Evolutionary conservation across 2,888 invertebrate species (phyloP).

Genomic region (Melikaiella ostensackeni): DNA sequence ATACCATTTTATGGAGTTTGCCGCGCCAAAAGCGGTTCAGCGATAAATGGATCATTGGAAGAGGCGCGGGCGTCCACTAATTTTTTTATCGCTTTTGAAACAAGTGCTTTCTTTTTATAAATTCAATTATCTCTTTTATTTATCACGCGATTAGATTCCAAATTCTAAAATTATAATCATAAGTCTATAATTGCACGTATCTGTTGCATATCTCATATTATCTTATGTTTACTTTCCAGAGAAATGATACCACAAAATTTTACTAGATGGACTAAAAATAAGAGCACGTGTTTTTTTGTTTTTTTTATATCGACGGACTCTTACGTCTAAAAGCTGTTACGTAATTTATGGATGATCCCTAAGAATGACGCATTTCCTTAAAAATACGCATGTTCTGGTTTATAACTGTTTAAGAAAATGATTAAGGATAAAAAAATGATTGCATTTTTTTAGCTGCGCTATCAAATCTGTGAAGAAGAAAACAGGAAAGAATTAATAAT

Average conservation of each 20-base stretch:
- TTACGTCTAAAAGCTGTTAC: too few relatives aligned
- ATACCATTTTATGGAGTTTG: slow-evolving; percentile 4
- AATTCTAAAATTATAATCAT: neutral
- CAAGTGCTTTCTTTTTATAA: neutral
- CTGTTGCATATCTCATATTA: neutral
- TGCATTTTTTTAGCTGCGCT: too few relatives aligned
- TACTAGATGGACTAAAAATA: too few relatives aligned
- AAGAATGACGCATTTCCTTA: too few relatives aligned
- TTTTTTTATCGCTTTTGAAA: neutral
- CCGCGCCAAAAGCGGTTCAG: neutral
- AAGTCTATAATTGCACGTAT: neutral
- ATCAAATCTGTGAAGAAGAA: too few relatives aligned
- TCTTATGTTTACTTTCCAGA: neutral
- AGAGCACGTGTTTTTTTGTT: too few relatives aligned
- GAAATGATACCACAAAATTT: neutral
- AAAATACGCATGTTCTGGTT: too few relatives aligned
- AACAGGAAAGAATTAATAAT: too few relatives aligned
- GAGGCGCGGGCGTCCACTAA: neutral
- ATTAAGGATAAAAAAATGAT: too few relatives aligned
- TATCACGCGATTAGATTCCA: neutral
- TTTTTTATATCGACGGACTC: too few relatives aligned
- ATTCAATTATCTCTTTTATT: neutral
- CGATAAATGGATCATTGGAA: neutral
- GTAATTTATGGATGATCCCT: too few relatives aligned
- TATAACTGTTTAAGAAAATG: too few relatives aligned